phyloP scores from a whole-genome alignment of 1,140 invertebrate genomes.

The Pomacea maculata region DNA sequence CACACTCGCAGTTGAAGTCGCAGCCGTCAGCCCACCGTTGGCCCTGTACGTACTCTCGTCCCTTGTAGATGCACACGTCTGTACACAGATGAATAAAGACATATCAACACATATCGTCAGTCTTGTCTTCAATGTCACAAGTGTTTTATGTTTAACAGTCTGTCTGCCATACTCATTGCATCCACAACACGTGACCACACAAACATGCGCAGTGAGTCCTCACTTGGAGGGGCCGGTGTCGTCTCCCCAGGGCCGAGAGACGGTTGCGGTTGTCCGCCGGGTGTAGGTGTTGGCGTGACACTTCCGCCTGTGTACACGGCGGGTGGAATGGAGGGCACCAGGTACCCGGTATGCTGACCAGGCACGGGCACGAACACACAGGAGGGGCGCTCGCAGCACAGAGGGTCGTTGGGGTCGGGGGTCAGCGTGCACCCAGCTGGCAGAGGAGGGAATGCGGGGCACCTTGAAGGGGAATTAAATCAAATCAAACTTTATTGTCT shows the following conservation, averaged over 20 bases:
- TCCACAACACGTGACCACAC: not conserved
- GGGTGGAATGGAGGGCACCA: conserved; percentile 31
- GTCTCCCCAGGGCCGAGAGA: conserved; percentile 28
- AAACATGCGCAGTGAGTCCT: not conserved
- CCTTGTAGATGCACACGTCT: conserved; percentile 46
- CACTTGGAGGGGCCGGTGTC: conserved; percentile 18
- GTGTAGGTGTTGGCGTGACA: conserved; percentile 20
- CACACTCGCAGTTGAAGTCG: conserved; percentile 26
- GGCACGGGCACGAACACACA: conserved; percentile 28
- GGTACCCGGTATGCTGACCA: not conserved
- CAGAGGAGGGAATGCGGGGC: conserved; percentile 31
- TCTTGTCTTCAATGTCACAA: too few species aligned
- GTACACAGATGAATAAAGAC: not conserved
- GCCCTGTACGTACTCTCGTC: conserved; percentile 44
- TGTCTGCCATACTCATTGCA: too few species aligned
- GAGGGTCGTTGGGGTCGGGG: conserved; percentile 40
- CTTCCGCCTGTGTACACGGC: conserved; percentile 36
- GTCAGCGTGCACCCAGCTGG: conserved; percentile 33
- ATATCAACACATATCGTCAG: not conserved
- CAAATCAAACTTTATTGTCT: too few species aligned
- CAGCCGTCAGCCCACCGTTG: conserved; percentile 37
- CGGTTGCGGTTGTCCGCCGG: conserved; percentile 14
- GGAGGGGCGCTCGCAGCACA: conserved; percentile 39
- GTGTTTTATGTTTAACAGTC: too few species aligned
- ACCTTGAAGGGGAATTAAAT: conserved; percentile 19